Evolutionary conservation across 2,113 vertebrate genomes (phyloP), one percentile per base, ranked within the genome.

Genomic region (Sula dactylatra): DNA sequence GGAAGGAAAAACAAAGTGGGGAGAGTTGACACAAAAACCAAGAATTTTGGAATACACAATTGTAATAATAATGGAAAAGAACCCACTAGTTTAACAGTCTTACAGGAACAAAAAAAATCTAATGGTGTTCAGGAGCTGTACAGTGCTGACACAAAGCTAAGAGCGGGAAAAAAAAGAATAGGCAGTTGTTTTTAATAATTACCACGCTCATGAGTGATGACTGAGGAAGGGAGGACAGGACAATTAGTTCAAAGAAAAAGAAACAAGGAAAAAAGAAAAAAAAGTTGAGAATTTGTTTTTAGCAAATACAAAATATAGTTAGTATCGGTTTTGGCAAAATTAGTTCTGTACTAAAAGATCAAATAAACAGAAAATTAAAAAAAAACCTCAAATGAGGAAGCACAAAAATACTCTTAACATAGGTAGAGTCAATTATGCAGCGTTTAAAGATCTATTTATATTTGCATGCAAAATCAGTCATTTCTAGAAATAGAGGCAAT

Each of bases 201-300:
- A 99, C 99, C 99, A 99, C 98, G 98, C 98, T 99, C 99, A 99
- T 99, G 98, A 98, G 98, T 99, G 99, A 99, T 99, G 99, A 99
- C 99, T 99, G 99, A 99, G 98, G 98, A 98, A 98, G 96, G 98
- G 98, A 98, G 95, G 98, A 98, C 97, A 98, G 98, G 95, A 98
- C 98, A 98, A 98, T 98, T 98, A 98, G 98, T 97, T 93, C 96
- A 98, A 98, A 97, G 97, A 97, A 98, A 98, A 97, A 95, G 97
- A 98, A 98, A 98, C 94, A 96, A 42, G 92, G 90, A 69, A 94
- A 82, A 72, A 92, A 96, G 89, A 93, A 38, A 94, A 97, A 97
- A 97, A 98, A 95, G 88, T 96, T 98, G 98, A 99, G 97, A 98
- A 88, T 94, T 74, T 95, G 56, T 38, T 97, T 95, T 95, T 66